Evolutionary conservation across 2,797 vertebrate genomes (phyloP).

Genomic region (Pseudopleuronectes americanus): DNA sequence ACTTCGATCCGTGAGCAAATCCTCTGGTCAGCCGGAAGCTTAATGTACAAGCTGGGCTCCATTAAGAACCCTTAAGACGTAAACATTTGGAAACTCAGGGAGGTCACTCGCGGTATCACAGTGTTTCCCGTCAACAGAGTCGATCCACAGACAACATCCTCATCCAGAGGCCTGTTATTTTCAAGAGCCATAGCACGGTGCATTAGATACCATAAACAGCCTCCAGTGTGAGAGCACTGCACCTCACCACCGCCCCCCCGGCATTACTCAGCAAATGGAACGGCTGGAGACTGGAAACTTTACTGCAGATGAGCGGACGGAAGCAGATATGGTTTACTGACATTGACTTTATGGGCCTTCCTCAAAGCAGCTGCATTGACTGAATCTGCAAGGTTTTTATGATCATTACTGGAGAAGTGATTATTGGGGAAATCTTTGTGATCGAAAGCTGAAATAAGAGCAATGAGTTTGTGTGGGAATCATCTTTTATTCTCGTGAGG

Average conservation of each 20-base stretch:
- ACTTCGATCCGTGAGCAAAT: not conserved
- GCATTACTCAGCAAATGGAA: conserved; percentile 69
- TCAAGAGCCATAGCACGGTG: conserved; percentile 50
- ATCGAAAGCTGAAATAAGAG: conserved; percentile 26
- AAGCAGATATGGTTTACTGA: conserved; percentile 58
- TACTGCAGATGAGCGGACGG: conserved; percentile 54
- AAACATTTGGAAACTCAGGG: conserved; percentile 14
- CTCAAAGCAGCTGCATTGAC: conserved; percentile 45
- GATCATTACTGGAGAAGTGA: conserved; percentile 23
- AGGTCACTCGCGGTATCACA: conserved; percentile 30
- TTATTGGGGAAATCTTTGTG: conserved; percentile 37
- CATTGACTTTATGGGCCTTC: conserved; percentile 47
- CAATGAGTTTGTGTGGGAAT: conserved; percentile 26
- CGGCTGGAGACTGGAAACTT: conserved; percentile 56
- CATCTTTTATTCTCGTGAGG: conserved; percentile 14
- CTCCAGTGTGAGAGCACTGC: conserved; percentile 43
- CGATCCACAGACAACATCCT: conserved; percentile 18
- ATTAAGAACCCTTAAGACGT: conserved; percentile 15
- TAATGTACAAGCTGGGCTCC: not conserved
- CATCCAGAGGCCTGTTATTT: conserved; percentile 54
- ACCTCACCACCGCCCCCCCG: conserved; percentile 28
- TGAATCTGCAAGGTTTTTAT: conserved; percentile 34
- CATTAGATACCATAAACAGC: conserved; percentile 72
- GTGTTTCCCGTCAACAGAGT: conserved; percentile 55
- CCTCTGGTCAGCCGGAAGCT: not conserved